Evolutionary conservation across 2,888 invertebrate species (phyloP).

Genomic region (Spilosoma lubricipeda): DNA sequence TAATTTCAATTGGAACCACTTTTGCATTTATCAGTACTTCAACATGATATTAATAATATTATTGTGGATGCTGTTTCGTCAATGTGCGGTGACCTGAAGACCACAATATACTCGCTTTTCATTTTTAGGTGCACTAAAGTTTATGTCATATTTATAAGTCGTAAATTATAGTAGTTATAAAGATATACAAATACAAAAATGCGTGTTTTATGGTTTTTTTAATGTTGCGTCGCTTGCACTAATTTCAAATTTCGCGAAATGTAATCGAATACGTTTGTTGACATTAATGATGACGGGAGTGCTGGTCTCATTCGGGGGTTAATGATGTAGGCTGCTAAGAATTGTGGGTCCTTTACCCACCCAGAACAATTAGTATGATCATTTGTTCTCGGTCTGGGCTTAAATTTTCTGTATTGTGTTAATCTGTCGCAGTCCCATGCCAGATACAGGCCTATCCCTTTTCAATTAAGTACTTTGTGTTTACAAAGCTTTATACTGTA

Average conservation of each 20-base stretch:
- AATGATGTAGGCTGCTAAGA: no score
- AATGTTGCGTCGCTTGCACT: neutral
- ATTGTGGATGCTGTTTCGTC: neutral
- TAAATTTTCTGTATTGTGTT: no score
- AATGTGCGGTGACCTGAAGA: slow-evolving; percentile 5
- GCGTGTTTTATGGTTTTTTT: neutral
- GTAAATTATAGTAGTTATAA: slow-evolving; percentile 4
- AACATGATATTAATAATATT: slow-evolving; percentile 1
- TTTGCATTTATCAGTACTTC: neutral
- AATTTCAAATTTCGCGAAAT: neutral
- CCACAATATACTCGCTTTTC: neutral
- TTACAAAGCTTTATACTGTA: no score
- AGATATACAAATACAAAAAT: neutral
- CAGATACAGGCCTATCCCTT: no score
- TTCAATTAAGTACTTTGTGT: no score
- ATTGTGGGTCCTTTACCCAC: no score
- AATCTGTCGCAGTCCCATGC: no score
- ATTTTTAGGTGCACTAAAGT: slow-evolving; percentile 2
- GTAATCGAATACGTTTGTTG: neutral
- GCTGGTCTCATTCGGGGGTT: neutral
- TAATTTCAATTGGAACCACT: neutral
- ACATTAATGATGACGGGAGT: neutral
- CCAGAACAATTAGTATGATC: no score
- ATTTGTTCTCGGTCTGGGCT: no score
- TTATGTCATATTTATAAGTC: neutral